These are phyloP conservation scores for Trogon melanurus DNA, from an alignment of 2,113 vertebrate genomes.

Conservation along the genomic window DNA sequence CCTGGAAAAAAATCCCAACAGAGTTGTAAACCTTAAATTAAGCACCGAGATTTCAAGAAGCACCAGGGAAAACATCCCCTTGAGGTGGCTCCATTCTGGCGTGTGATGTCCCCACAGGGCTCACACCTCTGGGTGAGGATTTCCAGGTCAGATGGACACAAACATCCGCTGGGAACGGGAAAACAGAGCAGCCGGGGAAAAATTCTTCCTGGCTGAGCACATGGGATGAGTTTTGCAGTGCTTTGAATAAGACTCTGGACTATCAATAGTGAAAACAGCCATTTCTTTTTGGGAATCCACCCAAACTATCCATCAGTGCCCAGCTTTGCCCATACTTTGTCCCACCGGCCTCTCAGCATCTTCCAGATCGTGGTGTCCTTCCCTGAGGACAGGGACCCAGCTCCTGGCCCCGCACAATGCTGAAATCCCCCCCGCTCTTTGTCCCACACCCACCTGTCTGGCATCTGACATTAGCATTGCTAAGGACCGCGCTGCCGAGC, in stretches of 20 bases:
- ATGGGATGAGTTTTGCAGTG: not conserved
- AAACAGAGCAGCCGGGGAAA: accelerated
- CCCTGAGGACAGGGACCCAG: not conserved
- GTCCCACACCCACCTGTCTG: constrained; percentile 47
- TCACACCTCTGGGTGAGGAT: accelerated
- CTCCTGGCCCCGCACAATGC: not conserved
- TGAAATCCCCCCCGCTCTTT: constrained; percentile 10
- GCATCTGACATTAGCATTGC: constrained; percentile 66
- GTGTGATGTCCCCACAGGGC: accelerated
- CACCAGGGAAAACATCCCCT: not conserved
- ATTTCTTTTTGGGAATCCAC: not conserved
- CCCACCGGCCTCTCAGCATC: not conserved
- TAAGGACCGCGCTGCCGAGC: not conserved
- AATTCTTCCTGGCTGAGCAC: not conserved
- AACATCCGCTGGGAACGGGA: not conserved
- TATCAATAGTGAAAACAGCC: not conserved
- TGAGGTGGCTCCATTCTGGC: accelerated
- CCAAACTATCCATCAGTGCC: not conserved
- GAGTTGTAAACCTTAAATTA: not conserved
- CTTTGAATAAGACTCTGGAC: accelerated
- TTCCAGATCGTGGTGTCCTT: not conserved
- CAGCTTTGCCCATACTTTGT: not conserved
- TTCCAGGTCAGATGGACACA: not conserved
- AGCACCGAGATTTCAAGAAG: not conserved
- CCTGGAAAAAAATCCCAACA: not conserved